Evolutionary conservation across 1,140 invertebrate genomes (phyloP), one percentile per base, ranked within the genome.

Genomic region (Varroa destructor): DNA sequence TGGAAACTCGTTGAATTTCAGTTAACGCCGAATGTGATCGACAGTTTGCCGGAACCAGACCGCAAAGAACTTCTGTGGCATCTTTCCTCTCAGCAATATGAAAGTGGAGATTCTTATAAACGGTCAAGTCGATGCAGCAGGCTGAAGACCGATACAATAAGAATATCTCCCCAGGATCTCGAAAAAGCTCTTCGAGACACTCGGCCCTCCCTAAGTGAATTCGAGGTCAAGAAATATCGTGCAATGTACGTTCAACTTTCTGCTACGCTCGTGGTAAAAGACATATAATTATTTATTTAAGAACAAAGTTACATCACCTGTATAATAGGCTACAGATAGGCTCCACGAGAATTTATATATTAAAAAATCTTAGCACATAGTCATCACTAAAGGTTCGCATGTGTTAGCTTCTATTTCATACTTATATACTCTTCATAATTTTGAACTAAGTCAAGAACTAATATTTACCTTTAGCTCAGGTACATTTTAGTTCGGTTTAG

Each of bases 161-260:
- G 12, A 40, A 40, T 67, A 67, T 46, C 40, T 2, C 40, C 10
- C 1, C 40, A 67, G n/a, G 40, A 67, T 40, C 37, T 67, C 12
- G 1, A 46, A 40, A 36, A 14, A 40, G 61, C 61, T 40, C 61
- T 67, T 12, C 40, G 46, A 40, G 61, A 67, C 2, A 67, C 61
- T 14, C 61, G 46, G 12, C 61, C 61, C 12, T 67, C 61, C 14
- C 40, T 67, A 46, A 37, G 61, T 46, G 61, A 67, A 46, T 43
- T 5, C 3, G 61, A 67, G 37, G 46, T 67, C 14, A n/a, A 4
- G 36, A 67, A 67, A 67, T 67, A 36, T 40, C 61, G 61, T 40
- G 61, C 61, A 67, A 67, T 67, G 61, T 67, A 37, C 40, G 61
- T 67, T 6, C 40, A 3, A 3, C 3, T 51, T 51, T 51, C 4